Conservation (phyloP, 1,140 invertebrate genomes). For the Saxidomus purpurata region DNA sequence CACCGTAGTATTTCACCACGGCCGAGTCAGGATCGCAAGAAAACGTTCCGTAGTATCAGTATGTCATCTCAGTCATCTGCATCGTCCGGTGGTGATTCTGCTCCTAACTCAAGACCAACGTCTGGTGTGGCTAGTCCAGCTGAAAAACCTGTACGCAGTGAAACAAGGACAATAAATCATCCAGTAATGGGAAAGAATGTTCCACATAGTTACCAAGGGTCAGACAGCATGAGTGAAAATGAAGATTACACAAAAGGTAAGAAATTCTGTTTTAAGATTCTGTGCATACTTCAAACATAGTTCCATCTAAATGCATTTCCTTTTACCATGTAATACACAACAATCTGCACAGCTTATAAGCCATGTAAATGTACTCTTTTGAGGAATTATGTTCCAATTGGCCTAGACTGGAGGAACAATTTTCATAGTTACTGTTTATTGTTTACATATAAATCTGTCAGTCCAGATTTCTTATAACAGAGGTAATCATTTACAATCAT, state of each 20-base stretch:
- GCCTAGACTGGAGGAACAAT: no score
- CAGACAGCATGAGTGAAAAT: constrained; percentile 56
- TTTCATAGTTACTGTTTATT: no score
- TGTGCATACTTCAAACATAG: no score
- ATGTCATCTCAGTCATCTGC: constrained; percentile 75
- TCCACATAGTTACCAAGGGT: constrained; percentile 19
- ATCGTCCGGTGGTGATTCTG: constrained; percentile 69
- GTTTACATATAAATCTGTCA: no score
- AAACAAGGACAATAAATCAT: constrained; percentile 79
- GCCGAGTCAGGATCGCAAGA: constrained; percentile 58
- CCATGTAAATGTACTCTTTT: no score
- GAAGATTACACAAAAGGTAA: constrained; percentile 24
- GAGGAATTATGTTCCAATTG: no score
- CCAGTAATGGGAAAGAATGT: constrained; percentile 31
- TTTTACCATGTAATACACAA: no score
- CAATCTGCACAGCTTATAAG: no score
- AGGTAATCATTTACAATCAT: no score
- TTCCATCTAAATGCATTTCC: no score
- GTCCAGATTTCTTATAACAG: no score
- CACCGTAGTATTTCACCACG: constrained; percentile 55
- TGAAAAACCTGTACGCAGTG: constrained; percentile 69
- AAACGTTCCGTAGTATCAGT: constrained; percentile 74
- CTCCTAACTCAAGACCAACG: constrained; percentile 32
- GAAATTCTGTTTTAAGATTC: background rate
- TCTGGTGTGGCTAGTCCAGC: constrained; percentile 41